Evolutionary conservation across 2,888 invertebrate genomes (phyloP).

Genomic region (Phengaris alcon): DNA sequence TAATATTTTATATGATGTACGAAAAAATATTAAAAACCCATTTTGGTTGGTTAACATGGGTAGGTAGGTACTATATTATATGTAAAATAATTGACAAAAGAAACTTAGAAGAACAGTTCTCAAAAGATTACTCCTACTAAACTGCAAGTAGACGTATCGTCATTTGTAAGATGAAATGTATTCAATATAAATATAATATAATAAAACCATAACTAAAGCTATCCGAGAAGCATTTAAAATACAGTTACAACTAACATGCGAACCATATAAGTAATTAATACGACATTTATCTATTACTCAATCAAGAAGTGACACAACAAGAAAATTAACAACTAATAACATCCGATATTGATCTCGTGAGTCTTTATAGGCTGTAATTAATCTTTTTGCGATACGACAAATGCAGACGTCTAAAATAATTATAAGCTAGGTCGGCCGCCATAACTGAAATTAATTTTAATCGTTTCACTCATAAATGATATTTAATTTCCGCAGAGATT

Average conservation of each 20-base stretch:
- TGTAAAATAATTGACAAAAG: too few species aligned
- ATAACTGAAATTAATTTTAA: conserved; percentile 5
- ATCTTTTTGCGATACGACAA: neutral
- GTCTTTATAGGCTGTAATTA: conserved; percentile 16
- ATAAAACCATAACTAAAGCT: neutral
- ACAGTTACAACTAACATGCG: neutral
- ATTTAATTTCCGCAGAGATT: neutral
- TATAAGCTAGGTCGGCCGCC: neutral
- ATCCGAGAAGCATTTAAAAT: neutral
- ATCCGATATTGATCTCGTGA: conserved; percentile 2
- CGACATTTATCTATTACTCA: conserved; percentile 1
- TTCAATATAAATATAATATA: neutral
- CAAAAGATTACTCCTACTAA: too few species aligned
- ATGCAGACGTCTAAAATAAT: neutral
- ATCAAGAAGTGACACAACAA: neutral
- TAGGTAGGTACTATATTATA: neutral
- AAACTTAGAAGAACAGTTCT: too few species aligned
- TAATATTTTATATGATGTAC: neutral
- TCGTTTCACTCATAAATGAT: neutral
- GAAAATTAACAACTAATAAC: conserved; percentile 20
- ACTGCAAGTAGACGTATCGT: too few species aligned
- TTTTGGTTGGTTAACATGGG: neutral
- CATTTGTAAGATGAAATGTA: too few species aligned
- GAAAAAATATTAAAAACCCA: neutral
- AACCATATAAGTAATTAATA: neutral